Evolutionary conservation across 2,113 vertebrate genomes (phyloP).

Genomic region (Himantopus leucocephalus): DNA sequence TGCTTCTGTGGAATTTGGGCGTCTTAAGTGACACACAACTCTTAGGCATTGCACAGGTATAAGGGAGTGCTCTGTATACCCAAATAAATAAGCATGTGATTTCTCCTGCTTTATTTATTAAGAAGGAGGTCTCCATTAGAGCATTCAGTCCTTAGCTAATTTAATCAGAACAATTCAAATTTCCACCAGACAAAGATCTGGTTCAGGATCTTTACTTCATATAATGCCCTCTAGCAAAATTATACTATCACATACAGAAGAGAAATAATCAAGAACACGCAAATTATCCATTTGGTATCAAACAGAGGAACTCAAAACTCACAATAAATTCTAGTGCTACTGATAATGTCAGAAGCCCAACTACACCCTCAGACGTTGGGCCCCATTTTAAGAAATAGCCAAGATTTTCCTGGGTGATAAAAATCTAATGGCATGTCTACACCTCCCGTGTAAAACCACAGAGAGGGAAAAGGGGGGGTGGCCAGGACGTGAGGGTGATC

Average conservation of each 20-base stretch:
- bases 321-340: neutral
- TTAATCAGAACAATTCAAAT: conserved; percentile 2
- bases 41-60: neutral
- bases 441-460: neutral
- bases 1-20: neutral
- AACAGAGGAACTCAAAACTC: neutral
- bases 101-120: neutral
- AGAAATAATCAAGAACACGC: neutral
- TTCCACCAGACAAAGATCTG: neutral
- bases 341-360: neutral
- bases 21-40: neutral
- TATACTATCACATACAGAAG: neutral
- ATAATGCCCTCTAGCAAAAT: conserved; percentile 12
- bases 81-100: neutral
- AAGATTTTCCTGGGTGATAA: neutral
- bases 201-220: neutral
- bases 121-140: neutral
- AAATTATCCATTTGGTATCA: neutral
- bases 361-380: neutral
- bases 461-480: neutral
- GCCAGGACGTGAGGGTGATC: neutral
- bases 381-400: neutral
- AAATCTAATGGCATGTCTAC: neutral
- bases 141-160: neutral
- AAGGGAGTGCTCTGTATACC: neutral